Percentiles rank a stretch among this genome's conserved stretches.
These are phyloP conservation scores for Cosmorhoe ocellata DNA, from an alignment of 2,888 invertebrate species.

Conservation along the genomic window DNA sequence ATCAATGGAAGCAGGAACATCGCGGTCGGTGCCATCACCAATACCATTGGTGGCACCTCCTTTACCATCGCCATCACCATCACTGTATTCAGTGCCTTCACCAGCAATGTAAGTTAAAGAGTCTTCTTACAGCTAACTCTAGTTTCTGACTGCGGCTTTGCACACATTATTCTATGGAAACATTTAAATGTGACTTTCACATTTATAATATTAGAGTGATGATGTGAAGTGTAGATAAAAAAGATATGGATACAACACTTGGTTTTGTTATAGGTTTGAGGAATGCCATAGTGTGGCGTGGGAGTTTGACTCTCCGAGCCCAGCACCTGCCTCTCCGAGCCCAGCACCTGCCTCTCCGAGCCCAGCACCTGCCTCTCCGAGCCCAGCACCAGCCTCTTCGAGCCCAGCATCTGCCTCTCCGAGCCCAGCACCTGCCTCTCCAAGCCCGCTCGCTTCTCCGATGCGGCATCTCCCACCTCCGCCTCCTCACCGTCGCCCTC, in stretches of 20 bases:
- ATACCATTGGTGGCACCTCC: slow-evolving; percentile 5
- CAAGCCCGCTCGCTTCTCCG: slow-evolving; percentile 1
- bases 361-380: too few species aligned
- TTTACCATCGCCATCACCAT: slow-evolving; percentile 3
- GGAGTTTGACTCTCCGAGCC: too few species aligned
- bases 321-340: too few species aligned
- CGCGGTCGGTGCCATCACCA: neutral
- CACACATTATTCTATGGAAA: too few species aligned
- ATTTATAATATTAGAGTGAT: slow-evolving; percentile 1
- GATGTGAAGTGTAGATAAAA: slow-evolving; percentile 3
- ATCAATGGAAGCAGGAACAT: slow-evolving; percentile 8
- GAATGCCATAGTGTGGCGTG: slow-evolving; percentile 7
- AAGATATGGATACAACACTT: slow-evolving; percentile 10
- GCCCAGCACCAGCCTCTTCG: neutral
- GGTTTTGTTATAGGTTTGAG: slow-evolving; percentile 16
- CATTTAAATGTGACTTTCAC: too few species aligned
- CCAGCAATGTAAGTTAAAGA: slow-evolving; percentile 13
- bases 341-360: too few species aligned
- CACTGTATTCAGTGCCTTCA: slow-evolving; percentile 6
- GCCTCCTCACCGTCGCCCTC: slow-evolving; percentile 1
- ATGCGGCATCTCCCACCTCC: slow-evolving; percentile 2
- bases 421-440: too few species aligned
- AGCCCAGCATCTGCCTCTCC: too few species aligned
- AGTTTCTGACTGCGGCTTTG: too few species aligned
- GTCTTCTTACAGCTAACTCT: slow-evolving; percentile 4